Base-by-base conservation (phyloP, 1,140 invertebrate genomes). In the Brachionus rubens region DNA sequence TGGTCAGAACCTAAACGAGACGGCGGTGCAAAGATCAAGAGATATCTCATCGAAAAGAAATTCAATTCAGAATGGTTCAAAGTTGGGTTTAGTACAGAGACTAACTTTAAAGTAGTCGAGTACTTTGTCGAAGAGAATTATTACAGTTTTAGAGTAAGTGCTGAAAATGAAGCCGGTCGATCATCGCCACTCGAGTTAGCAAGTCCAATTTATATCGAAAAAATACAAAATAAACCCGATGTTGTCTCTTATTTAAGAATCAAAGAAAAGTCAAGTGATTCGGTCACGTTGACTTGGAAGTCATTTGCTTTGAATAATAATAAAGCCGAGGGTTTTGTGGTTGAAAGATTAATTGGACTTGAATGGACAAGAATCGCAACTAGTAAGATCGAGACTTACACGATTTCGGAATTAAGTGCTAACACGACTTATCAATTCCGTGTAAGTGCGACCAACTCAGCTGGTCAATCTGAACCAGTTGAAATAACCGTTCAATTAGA, bases 41-140 rank as follows among this genome's bases (percentile, higher is more conserved):
- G 46, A 6, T 79, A 79, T 52, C 16, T 76, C 41, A 68, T 79
- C 19, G 78, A 79, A 28, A 72, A 72, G 41, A 48, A 54, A 50
- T 59, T 59, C 46, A 98, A 91, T 90, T 80, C 92, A 92, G 47
- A 82, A 62, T 98, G 95, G 95, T 87, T 91, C 2, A 93, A 91
- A 81, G 92, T 97, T 9, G 19, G 56, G 24, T 65, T 65, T 65
- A 65, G 36, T 16, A 41, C 87, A 91, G 92, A 91, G n/a, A 96
- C 41, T 14, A 28, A 9, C 9, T 76, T 52, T 56, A 46, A 28
- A 24, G 40, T 26, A n/a, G 54, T 76, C 19, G 75, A 65, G 12
- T 46, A 76, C 33, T 54, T 30, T 65, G 26, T 47, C 46, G 77
- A 94, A 33, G 94, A 95, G 81, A 90, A 90, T 79, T 91, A 91